Conservation (phyloP, 2,797 vertebrate genomes). For the Protosalanx chinensis region DNA sequence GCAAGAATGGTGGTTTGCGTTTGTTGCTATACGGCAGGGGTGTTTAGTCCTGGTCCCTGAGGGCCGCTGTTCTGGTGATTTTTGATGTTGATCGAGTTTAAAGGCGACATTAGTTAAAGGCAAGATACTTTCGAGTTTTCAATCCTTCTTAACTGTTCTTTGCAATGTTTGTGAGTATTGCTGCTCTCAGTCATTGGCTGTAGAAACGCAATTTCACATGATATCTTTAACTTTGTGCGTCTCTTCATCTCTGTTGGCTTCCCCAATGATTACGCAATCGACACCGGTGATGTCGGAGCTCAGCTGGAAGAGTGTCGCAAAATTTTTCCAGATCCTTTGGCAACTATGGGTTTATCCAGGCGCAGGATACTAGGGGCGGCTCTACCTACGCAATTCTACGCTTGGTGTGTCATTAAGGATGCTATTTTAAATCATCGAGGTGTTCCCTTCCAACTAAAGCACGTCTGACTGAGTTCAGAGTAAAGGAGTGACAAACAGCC, state of each 20-base stretch:
- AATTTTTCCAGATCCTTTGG: conserved; percentile 29
- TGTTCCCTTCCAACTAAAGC: conserved; percentile 34
- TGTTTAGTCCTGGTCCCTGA: no score
- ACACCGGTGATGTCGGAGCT: conserved; percentile 11
- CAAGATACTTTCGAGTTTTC: conserved; percentile 23
- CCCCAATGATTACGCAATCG: conserved; percentile 17
- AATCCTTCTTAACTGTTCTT: conserved; percentile 15
- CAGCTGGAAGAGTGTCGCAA: conserved; percentile 36
- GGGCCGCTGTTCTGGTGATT: no score
- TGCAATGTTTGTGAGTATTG: conserved; percentile 45
- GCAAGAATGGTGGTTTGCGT: no score
- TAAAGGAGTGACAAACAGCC: no score
- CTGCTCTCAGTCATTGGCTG: conserved; percentile 7
- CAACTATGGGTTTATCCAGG: conserved; percentile 19
- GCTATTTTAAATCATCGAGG: conserved; percentile 49
- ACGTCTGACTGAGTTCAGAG: conserved; percentile 1
- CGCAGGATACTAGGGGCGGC: conserved; percentile 33
- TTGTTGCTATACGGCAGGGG: no score
- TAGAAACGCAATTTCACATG: not conserved
- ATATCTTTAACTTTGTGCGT: conserved; percentile 12
- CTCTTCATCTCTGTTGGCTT: conserved; percentile 26
- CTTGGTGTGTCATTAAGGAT: conserved; percentile 22
- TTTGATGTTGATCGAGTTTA: not conserved
- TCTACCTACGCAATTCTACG: conserved; percentile 35
- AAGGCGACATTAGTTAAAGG: conserved; percentile 20